These are phyloP conservation scores for Trididemnum clinides DNA, from an alignment of 23 tunicate species.

Conservation along the genomic window DNA sequence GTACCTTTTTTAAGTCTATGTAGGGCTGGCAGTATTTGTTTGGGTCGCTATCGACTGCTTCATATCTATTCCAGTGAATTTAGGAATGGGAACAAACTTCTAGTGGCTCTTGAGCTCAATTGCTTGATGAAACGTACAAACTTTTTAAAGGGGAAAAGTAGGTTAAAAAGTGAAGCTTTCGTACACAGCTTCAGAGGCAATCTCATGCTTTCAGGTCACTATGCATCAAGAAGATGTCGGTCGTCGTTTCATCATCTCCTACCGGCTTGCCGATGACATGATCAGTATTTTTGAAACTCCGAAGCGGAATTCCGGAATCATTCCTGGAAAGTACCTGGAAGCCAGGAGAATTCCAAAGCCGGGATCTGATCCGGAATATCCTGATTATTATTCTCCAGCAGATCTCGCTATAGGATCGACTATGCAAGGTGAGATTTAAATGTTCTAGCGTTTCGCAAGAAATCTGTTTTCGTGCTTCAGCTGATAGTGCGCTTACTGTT, in stretches of 20 bases:
- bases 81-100: too few relatives aligned
- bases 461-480: too few relatives aligned
- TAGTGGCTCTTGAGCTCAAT: too few relatives aligned
- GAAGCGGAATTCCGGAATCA: slow-evolving; percentile 79
- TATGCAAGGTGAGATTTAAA: slow-evolving; percentile 54
- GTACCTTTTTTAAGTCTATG: too few relatives aligned
- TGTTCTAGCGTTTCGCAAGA: too few relatives aligned
- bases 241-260: slow-evolving; percentile 74
- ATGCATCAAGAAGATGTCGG: slow-evolving; percentile 54
- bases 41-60: too few relatives aligned
- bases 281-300: slow-evolving; percentile 69
- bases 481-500: too few relatives aligned
- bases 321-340: slow-evolving; percentile 92
- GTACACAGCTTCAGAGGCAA: background rate
- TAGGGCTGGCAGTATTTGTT: too few relatives aligned
- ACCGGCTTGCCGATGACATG: slow-evolving; percentile 79
- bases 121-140: too few relatives aligned
- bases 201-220: background rate
- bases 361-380: slow-evolving; percentile 61
- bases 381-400: slow-evolving; percentile 78
- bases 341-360: slow-evolving; percentile 88
- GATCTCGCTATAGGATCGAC: slow-evolving; percentile 91
- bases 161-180: too few relatives aligned
- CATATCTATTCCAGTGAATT: too few relatives aligned
- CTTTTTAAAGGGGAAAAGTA: too few relatives aligned